Percentiles rank a stretch among this genome's conserved stretches.
These are phyloP conservation scores for Tetragonisca angustula DNA, from an alignment of 2,888 invertebrate species.

Conservation along the genomic window DNA sequence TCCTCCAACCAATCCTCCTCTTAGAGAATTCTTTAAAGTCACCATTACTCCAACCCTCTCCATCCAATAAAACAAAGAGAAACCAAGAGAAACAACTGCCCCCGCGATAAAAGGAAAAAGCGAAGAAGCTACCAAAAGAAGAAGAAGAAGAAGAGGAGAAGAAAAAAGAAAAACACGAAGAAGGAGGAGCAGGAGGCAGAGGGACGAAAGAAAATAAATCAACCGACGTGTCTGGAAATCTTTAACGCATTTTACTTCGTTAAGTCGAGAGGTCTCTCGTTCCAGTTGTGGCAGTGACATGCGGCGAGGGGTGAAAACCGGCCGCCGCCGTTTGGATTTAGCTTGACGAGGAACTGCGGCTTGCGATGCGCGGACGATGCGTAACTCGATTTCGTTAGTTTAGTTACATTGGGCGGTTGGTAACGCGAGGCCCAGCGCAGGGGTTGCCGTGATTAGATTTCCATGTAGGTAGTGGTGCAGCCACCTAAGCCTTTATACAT, in stretches of 20 bases:
- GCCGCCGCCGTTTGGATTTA: slow-evolving; percentile 74
- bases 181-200: not conserved
- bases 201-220: slow-evolving; percentile 43
- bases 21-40: too few relatives aligned
- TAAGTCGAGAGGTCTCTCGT: slow-evolving; percentile 69
- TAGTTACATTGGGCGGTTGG: slow-evolving; percentile 83
- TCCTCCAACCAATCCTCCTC: too few relatives aligned
- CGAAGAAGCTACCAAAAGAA: not conserved
- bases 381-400: slow-evolving; percentile 84
- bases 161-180: not conserved
- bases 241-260: slow-evolving; percentile 70
- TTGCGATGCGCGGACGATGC: slow-evolving; percentile 67
- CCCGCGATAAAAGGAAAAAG: not conserved
- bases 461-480: slow-evolving; percentile 79
- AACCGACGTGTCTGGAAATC: slow-evolving; percentile 62
- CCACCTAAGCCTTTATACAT: slow-evolving; percentile 75
- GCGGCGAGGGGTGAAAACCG: slow-evolving; percentile 70
- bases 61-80: not conserved
- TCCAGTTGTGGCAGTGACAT: slow-evolving; percentile 65
- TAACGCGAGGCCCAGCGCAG: slow-evolving; percentile 79
- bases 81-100: not conserved
- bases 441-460: slow-evolving; percentile 83
- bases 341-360: slow-evolving; percentile 80
- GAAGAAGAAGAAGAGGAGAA: accelerated
- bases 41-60: not conserved